These are phyloP conservation scores for Catalaphyllia jardinei DNA, from an alignment of 64 coral and sea anemone species.

Conservation along the genomic window DNA sequence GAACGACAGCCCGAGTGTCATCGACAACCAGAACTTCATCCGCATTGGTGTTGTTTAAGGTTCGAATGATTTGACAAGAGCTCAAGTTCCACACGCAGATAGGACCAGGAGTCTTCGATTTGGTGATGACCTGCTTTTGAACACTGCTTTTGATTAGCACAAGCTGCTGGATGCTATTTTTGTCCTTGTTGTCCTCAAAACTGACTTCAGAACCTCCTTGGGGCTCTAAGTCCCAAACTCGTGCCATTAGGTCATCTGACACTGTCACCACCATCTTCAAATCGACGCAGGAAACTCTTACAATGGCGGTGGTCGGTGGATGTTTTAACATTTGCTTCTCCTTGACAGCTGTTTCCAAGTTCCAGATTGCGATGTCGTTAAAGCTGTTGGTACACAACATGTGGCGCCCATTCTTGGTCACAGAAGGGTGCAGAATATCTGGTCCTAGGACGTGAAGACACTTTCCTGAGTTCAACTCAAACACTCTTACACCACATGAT, in stretches of 20 bases:
- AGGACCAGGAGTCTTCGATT: slow-evolving; percentile 75
- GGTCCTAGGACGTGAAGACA: slow-evolving; percentile 90
- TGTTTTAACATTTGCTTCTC: slow-evolving; percentile 88
- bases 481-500: slow-evolving; percentile 83
- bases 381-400: slow-evolving; percentile 90
- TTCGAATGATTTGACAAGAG: slow-evolving; percentile 87
- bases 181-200: slow-evolving; percentile 91
- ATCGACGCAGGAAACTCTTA: slow-evolving; percentile 65
- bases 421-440: slow-evolving; percentile 87
- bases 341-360: slow-evolving; percentile 91
- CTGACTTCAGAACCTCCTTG: slow-evolving; percentile 74
- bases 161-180: slow-evolving; percentile 77
- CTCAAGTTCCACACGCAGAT: slow-evolving; percentile 98
- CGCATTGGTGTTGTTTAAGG: slow-evolving; percentile 81
- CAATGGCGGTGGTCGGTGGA: slow-evolving; percentile 85
- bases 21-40: slow-evolving; percentile 96
- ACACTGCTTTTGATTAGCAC: slow-evolving; percentile 79
- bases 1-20: slow-evolving; percentile 91
- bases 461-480: slow-evolving; percentile 69
- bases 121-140: slow-evolving; percentile 92
- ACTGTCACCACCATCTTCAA: slow-evolving; percentile 84
- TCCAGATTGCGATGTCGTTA: slow-evolving; percentile 96
- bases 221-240: slow-evolving; percentile 91
- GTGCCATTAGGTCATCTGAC: slow-evolving; percentile 84
- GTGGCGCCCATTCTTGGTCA: slow-evolving; percentile 79